Percentiles rank a stretch among this genome's conserved stretches.
Conservation (phyloP, 53 echinoderm and acorn worm species). For the Holothuria leucospilota region DNA sequence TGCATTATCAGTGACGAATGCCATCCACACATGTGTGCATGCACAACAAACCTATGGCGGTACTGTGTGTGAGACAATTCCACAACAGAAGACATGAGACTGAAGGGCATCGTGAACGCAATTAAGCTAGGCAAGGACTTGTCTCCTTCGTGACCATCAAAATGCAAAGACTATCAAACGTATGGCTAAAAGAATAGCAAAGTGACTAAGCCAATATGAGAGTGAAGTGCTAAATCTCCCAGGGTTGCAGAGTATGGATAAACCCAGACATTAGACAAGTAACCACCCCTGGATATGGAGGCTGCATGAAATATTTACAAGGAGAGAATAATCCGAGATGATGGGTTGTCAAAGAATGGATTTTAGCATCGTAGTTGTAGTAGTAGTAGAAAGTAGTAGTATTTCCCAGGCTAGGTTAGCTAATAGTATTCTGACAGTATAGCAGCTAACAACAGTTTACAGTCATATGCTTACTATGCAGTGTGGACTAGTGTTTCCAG, state of each 20-base stretch:
- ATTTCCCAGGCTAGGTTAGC: neutral
- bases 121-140: constrained; percentile 42
- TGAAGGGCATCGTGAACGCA: constrained; percentile 43
- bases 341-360: constrained; percentile 28
- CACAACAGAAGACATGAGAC: neutral
- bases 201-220: constrained; percentile 54
- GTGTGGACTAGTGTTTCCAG: no score
- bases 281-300: constrained; percentile 27
- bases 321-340: constrained; percentile 28
- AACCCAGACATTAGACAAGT: constrained; percentile 1
- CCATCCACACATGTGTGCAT: no score
- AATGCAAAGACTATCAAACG: constrained; percentile 32
- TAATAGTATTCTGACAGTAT: no score
- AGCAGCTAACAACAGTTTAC: no score
- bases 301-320: constrained; percentile 49
- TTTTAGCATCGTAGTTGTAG: neutral
- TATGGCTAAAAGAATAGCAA: constrained; percentile 50
- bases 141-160: constrained; percentile 40
- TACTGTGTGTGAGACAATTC: neutral
- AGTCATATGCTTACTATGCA: no score
- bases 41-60: no score
- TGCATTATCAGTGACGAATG: no score
- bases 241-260: constrained; percentile 32
- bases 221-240: constrained; percentile 35
- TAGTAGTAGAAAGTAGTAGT: neutral